A percentile compares a stretch with the other conserved stretches of the same genome.
These are phyloP conservation scores for Streptopelia turtur DNA, from an alignment of 2,797 vertebrate genomes.

Conservation along the genomic window DNA sequence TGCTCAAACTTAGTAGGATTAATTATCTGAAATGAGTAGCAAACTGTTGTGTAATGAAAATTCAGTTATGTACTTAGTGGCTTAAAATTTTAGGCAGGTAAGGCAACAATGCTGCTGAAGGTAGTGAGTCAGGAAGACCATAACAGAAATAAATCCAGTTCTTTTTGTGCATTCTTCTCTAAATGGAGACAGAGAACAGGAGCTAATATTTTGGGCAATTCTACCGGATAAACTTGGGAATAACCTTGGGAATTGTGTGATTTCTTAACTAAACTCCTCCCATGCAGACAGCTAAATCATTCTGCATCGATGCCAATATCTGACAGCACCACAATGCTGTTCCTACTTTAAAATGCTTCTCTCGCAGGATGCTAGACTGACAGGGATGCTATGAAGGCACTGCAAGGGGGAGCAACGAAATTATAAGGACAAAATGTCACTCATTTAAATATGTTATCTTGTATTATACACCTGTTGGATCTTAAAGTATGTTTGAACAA, in stretches of 20 bases:
- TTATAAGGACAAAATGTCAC: neutral
- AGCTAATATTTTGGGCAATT: neutral
- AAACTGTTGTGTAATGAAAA: neutral
- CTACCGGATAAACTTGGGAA: neutral
- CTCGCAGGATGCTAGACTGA: neutral
- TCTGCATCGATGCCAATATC: neutral
- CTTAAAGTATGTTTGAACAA: neutral
- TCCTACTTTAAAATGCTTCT: neutral
- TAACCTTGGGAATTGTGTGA: neutral
- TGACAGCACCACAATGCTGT: neutral
- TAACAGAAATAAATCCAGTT: neutral
- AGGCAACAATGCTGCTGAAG: rapidly evolving
- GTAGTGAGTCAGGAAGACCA: neutral
- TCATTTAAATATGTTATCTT: neutral
- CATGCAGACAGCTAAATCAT: neutral
- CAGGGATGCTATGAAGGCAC: neutral
- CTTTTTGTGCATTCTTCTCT: neutral
- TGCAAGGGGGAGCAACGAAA: neutral
- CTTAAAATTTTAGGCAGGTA: neutral
- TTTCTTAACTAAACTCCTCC: neutral
- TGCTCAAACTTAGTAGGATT: neutral
- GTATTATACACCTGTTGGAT: neutral
- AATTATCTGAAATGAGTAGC: neutral
- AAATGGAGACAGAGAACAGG: neutral
- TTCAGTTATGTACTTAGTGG: neutral